Base-by-base conservation (phyloP, 23 tunicate genomes). In the Styela clava region DNA sequence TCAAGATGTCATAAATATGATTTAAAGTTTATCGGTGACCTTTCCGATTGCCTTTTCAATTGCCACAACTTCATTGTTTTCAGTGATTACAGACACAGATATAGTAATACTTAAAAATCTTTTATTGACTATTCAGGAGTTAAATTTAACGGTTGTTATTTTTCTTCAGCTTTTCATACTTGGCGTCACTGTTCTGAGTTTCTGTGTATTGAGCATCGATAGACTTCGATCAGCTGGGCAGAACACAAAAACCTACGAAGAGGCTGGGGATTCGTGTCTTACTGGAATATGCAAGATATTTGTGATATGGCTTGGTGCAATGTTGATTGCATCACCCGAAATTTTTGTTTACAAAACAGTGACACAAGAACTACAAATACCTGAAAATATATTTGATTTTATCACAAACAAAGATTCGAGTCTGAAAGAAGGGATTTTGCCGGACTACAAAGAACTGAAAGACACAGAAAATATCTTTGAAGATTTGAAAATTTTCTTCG, bases 301-400 rank as follows among this genome's bases (percentile, higher is more conserved):
- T 27, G 81, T 85, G 20, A 30, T 90, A 25, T 90, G 96, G 96
- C 36, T 90, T 16, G 74, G 85, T 24, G 88, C 96, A 7, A 34
- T 81, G 9, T 61, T 90, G n/a, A 33, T 90, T 20, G 96, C 96
- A 3, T 65, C 86, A 19, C 96, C 96, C 16, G 96, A 90, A 69
- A 71, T 90, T 0, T 69, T 90, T 37, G 29, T 82, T 21, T 31
- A 51, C 24, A 74, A 69, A 1, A 81, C 81, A 19, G 9, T 9
- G 24, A 76, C 23, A 22, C 16, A 52, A 16, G 31, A 36, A 1
- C 64, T 44, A 21, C 65, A 76, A 35, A 76, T 76, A 0, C 65
- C 81, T 5, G 24, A 76, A 29, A 27, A 20, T 21, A 22, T 52
- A 21, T 52, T 76, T 24, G 24, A 52, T 16, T 23, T 12, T 21